phyloP scores from a whole-genome alignment of 2,888 invertebrate species.

The Cyrtodaria siliqua region DNA sequence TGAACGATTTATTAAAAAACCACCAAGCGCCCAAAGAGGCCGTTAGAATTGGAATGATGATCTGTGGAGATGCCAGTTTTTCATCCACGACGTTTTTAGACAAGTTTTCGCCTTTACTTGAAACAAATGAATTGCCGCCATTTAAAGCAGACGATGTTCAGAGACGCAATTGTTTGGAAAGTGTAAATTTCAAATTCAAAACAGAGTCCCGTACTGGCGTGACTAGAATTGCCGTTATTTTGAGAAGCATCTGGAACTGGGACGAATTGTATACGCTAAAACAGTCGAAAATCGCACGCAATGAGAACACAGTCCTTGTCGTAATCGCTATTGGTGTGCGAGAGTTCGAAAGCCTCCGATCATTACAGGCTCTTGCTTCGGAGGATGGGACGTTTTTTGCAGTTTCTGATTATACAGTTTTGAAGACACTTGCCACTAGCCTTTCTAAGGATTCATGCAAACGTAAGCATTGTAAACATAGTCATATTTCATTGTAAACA shows the following conservation, averaged over 20 bases:
- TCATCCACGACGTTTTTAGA: slow-evolving; percentile 18
- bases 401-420: slow-evolving; percentile 23
- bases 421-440: slow-evolving; percentile 16
- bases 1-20: slow-evolving; percentile 10
- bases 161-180: slow-evolving; percentile 18
- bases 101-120: neutral
- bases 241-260: slow-evolving; percentile 32
- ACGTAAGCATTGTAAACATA: too few species aligned
- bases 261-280: slow-evolving; percentile 22
- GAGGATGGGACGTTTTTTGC: slow-evolving; percentile 42
- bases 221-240: slow-evolving; percentile 29
- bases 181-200: slow-evolving; percentile 36
- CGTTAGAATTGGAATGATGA: slow-evolving; percentile 14
- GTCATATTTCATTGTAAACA: too few species aligned
- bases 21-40: slow-evolving; percentile 41
- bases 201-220: slow-evolving; percentile 31
- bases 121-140: neutral
- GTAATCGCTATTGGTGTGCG: slow-evolving; percentile 33
- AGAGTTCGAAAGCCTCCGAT: slow-evolving; percentile 29
- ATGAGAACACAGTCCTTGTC: slow-evolving; percentile 24
- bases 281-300: slow-evolving; percentile 16
- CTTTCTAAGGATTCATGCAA: slow-evolving; percentile 37
- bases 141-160: neutral
- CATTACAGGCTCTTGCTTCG: slow-evolving; percentile 33
- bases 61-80: slow-evolving; percentile 19